Base-by-base conservation (phyloP, 2,888 invertebrate genomes). In the Archips crataeganus region DNA sequence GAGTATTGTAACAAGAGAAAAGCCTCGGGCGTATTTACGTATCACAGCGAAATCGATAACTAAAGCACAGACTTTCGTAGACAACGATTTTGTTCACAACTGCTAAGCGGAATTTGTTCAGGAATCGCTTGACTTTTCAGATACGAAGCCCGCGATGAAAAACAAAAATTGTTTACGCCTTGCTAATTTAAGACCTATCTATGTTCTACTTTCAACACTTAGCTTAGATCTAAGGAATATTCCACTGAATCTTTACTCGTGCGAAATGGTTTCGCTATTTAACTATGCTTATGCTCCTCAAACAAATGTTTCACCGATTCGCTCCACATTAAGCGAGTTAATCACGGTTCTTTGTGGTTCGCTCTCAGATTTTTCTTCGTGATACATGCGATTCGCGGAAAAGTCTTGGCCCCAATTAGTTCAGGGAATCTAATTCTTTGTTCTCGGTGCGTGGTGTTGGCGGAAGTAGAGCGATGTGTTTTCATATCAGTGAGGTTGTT, bases 371-470 rank as follows among this genome's bases (percentile, higher is more conserved):
- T 73, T 73, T 74, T 74, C 65, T 64, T 51, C 47, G 23, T 65
- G 68, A 69, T 73, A 59, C 51, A 68, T 47, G 54, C 62, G 64
- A n/a, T 74, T 74, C 69, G 65, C 70, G 70, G 74, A 74, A 74
- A 74, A 74, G 51, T 62, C 51, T 57, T 57, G 65, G 45, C 61
- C 60, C 54, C 69, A 70, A 70, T 74, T 74, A 45, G 42, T 65
- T 70, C 70, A 49, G 60, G 60, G 51, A 68, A 67, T 66, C 61
- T 34, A 39, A 68, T 49, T 64, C 73, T 70, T 65, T 74, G 65
- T 74, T 65, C 60, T 42, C 34, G 39, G 34, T 45, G 51, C 69
- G 69, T 70, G 57, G 70, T 63, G 72, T 62, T 62, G 63, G 68
- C 54, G 23, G 66, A 42, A 57, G 36, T 42, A 54, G n/a, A 51